Base-by-base conservation (phyloP, 2,113 vertebrate genomes). In the Bambusicola thoracicus region DNA sequence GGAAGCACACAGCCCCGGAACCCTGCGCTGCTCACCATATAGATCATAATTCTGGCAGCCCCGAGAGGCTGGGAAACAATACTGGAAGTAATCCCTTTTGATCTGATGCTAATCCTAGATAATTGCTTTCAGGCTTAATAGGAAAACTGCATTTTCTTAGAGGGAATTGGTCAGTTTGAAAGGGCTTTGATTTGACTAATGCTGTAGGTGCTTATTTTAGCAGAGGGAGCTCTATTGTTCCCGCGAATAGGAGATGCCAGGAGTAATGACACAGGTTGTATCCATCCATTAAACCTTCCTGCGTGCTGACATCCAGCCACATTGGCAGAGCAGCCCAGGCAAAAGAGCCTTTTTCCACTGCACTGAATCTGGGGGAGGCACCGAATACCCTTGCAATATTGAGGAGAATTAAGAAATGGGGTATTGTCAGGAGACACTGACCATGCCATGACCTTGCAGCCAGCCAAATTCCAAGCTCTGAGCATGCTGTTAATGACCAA, bases 41-140 rank as follows among this genome's bases (percentile, higher is more conserved):
- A 75, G 75, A 88, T 92, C 92, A 85, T 92, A 85, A 96, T 97
- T 97, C 91, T 75, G 69, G 78, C 94, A 94, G 74, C 85, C 93
- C 85, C 17, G 68, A 80, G 95, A 94, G 90, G 81, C 94, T 84
- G 78, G 95, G 96, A 97, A 97, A 97, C 95, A 97, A 97, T 97
- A 85, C 96, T 97, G 92, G 79, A 92, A 93, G 93, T 97, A 97
- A 98, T 95, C 96, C 56, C 70, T 91, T 96, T 95, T 97, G 97
- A 97, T 97, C 97, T 90, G 86, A 83, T 81, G 87, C 93, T 98
- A 97, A 98, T 97, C 97, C 96, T n/a, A 95, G 92, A 97, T 98
- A 97, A 98, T 98, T 98, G 97, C 97, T 97, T 97, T 94, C 11
- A 46, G 90, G 36, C 81, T 98, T 97, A 93, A 87, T 89, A 75